Evolutionary conservation across 2,113 vertebrate genomes (phyloP), one percentile per base, ranked within the genome.

Genomic region (Engystomops pustulosus): DNA sequence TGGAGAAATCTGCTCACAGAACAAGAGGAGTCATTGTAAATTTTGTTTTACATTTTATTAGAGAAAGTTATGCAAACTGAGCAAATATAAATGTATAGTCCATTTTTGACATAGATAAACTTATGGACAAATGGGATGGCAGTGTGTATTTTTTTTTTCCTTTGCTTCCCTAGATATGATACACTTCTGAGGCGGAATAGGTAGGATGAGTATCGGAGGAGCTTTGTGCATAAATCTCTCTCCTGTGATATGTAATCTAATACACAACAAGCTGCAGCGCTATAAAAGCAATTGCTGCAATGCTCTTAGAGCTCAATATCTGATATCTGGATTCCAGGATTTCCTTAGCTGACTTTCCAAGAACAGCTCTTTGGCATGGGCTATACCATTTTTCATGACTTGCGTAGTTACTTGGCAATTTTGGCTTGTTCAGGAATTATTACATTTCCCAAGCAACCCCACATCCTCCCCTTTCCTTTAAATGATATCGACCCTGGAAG

Each of bases 201-300:
- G 32, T 30, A 36, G 75, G 32, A 78, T 58, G 75, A 38, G 23
- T 58, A 58, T 58, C 30, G 41, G 32, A 58, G 49, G 51, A 34
- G 49, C 51, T 36, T 55, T 58, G 75, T 58, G 53, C 74, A 55
- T 55, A 55, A 77, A 77, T 68, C 78, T 11, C 60, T 53, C 41
- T 47, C 65, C 38, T 70, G 25, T 36, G 65, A 62, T 36, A 53
- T 68, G 62, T 65, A 80, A 80, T 80, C 18, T 47, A 70, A 49
- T 67, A 53, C 79, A 51, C 12, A 53, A 67, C 30, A 36, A 34
- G 65, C 79, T 69, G 79, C 41, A 27, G 30, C 62, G 30, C 79
- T 80, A 80, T 47, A 80, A 68, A 80, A 80, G 44, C 58, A 80
- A 80, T 80, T 34, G 38, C 79, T 80, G 41, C 79, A 80, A 20